These are phyloP conservation scores for Agelastica alni DNA, from an alignment of 2,888 invertebrate species.

Conservation along the genomic window DNA sequence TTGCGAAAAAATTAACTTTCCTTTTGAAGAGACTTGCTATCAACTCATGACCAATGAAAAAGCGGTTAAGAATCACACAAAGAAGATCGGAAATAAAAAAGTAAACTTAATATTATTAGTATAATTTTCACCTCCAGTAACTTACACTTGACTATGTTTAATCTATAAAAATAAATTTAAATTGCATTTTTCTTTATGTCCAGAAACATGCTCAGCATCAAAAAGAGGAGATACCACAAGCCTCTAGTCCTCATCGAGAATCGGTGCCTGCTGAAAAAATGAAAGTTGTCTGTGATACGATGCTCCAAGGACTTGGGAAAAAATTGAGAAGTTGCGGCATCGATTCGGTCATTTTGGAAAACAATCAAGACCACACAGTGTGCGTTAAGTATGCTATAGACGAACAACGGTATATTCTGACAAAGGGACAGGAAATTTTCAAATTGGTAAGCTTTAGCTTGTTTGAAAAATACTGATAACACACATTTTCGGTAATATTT, in stretches of 20 bases:
- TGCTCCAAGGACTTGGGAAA: constrained; percentile 63
- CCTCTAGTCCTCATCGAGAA: constrained; percentile 46
- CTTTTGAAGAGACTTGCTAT: constrained; percentile 68
- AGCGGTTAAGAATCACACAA: constrained; percentile 52
- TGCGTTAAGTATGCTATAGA: constrained; percentile 59
- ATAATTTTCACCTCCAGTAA: too few relatives aligned
- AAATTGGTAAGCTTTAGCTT: constrained; percentile 56
- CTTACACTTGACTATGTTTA: too few relatives aligned
- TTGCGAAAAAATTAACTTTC: constrained; percentile 59
- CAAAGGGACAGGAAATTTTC: constrained; percentile 57
- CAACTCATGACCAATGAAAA: constrained; percentile 63
- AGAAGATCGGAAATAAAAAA: constrained; percentile 53
- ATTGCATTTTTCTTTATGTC: not conserved
- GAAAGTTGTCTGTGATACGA: constrained; percentile 65
- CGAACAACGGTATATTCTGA: constrained; percentile 63
- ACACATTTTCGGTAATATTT: too few relatives aligned
- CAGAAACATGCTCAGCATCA: constrained; percentile 22
- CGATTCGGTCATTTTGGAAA: constrained; percentile 62
- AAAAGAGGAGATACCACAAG: constrained; percentile 36
- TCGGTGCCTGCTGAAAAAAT: constrained; percentile 46
- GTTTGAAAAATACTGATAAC: too few relatives aligned
- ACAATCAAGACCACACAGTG: constrained; percentile 58
- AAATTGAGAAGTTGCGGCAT: constrained; percentile 68
- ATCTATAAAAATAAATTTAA: too few relatives aligned
- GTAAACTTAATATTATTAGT: too few relatives aligned